Evolutionary conservation across 2,113 vertebrate species (phyloP), one percentile per base, ranked within the genome.

Genomic region (Odontophorus gujanensis): DNA sequence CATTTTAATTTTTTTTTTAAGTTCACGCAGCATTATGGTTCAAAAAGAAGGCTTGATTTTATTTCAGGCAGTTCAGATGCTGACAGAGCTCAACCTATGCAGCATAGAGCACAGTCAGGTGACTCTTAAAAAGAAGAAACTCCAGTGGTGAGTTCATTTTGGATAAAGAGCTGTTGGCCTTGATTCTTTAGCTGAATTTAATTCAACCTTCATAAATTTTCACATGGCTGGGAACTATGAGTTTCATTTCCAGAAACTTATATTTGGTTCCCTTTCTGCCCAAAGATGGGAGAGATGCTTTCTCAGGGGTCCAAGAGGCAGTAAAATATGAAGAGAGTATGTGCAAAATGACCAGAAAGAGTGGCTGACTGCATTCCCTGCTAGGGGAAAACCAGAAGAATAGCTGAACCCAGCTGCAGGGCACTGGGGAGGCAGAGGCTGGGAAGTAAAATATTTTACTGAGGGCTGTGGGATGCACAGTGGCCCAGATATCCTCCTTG

Each of bases 141-240:
- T 87, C 81, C 78, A 84, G 28, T 1, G 6, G 3, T 65, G 28
- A 81, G n/a, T 86, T 91, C 11, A 40, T 86, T 94, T 85, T 85
- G 78, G 81, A 81, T 36, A 78, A 84, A 77, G 9, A 76, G 32
- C 78, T 0, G 0, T 59, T 89, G 90, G 90, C 74, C 43, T 76
- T 48, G 77, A 84, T 4, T 28, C 57, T 86, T 82, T 28, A 92
- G 81, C 67, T 95, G 84, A 83, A 40, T 87, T 93, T 82, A 9
- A 30, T 80, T 92, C 59, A 78, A 89, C 83, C 50, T 55, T 92
- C 81, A 85, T 93, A 71, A 92, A 89, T 77, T 66, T 85, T 40
- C 43, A 67, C 36, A 4, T 15, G 63, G 55, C 57, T 89, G 72
- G 84, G 59, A 93, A 92, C 61, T 15, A 30, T 53, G 26, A 53